These are phyloP conservation scores for Podabrus alpinus DNA, from an alignment of 2,888 invertebrate species.

Conservation along the genomic window DNA sequence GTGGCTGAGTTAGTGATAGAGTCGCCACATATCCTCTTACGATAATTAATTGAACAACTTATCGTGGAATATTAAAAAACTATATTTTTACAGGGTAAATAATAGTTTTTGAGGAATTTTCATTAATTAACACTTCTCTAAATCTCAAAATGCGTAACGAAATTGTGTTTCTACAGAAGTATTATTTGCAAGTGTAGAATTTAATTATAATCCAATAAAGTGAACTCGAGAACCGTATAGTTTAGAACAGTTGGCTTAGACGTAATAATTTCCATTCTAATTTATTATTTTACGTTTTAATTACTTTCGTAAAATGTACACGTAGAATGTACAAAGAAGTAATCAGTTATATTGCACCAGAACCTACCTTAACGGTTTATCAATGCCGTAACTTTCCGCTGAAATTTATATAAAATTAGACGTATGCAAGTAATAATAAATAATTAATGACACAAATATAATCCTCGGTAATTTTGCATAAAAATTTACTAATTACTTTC, in stretches of 20 bases:
- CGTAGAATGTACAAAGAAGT: neutral
- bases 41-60: too few species aligned
- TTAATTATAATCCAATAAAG: constrained; percentile 1
- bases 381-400: neutral
- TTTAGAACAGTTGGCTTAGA: neutral
- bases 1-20: too few species aligned
- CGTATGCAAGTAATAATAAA: too few species aligned
- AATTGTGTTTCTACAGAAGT: neutral
- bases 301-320: neutral
- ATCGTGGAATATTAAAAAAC: too few species aligned
- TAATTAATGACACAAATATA: neutral
- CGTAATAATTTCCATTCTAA: neutral
- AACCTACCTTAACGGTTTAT: neutral
- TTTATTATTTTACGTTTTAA: neutral
- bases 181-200: neutral
- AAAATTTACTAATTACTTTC: too few species aligned
- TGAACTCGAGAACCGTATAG: neutral
- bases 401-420: neutral
- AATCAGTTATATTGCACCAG: neutral
- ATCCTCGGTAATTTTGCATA: too few species aligned
- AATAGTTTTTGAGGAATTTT: neutral
- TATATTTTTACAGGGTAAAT: neutral
- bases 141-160: neutral
- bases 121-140: neutral
- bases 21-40: too few species aligned